These are phyloP conservation scores for Platichthys stellatus DNA, from an alignment of 2,113 vertebrate species.

Conservation along the genomic window DNA sequence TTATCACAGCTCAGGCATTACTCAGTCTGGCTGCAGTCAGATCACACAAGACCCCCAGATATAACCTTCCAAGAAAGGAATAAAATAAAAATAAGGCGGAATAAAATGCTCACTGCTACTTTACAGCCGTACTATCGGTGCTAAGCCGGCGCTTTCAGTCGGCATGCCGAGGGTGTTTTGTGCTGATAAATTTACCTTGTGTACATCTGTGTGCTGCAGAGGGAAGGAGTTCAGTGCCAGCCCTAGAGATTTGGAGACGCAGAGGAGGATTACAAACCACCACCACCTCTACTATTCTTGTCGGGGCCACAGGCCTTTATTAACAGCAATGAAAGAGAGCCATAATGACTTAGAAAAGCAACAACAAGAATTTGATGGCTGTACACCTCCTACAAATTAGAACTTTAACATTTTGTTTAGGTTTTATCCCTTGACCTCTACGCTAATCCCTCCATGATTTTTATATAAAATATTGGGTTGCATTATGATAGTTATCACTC, in stretches of 20 bases:
- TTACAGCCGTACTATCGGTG: constrained; percentile 49
- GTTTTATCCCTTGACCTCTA: neutral
- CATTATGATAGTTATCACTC: neutral
- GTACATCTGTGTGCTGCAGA: constrained; percentile 40
- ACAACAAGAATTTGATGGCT: neutral
- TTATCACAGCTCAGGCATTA: constrained; percentile 74
- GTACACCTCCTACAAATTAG: constrained; percentile 5
- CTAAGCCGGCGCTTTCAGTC: constrained; percentile 54
- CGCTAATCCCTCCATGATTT: neutral
- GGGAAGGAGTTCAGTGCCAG: constrained; percentile 26
- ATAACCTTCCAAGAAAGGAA: constrained; percentile 54
- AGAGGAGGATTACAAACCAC: constrained; percentile 50
- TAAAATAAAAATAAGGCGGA: constrained; percentile 58
- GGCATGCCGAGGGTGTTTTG: constrained; percentile 56
- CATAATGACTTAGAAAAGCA: constrained; percentile 6
- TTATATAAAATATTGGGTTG: neutral
- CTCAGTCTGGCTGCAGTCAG: constrained; percentile 61
- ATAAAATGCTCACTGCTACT: constrained; percentile 63
- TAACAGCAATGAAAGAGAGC: constrained; percentile 13
- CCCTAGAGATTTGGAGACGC: constrained; percentile 30
- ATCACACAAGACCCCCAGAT: constrained; percentile 62
- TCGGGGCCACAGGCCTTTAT: constrained; percentile 35
- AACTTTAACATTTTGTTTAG: neutral
- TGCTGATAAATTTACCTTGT: constrained; percentile 63
- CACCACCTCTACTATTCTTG: neutral